Evolutionary conservation across 2,888 invertebrate species (phyloP), one percentile per base, ranked within the genome.

Genomic region (Synanthedon myopaeformis): DNA sequence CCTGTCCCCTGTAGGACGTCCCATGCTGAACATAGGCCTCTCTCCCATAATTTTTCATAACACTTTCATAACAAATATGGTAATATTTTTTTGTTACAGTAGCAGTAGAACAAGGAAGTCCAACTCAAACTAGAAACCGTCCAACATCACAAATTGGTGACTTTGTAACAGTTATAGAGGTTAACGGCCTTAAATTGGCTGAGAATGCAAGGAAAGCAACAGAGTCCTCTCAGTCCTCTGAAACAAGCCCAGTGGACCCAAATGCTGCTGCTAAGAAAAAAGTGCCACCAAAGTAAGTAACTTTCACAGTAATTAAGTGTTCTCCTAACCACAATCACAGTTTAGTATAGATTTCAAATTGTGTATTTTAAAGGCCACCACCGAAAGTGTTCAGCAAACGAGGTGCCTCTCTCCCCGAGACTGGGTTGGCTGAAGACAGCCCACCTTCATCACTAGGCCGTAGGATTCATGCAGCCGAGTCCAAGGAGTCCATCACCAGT

Each of bases 101-200:
- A 81, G 78, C 71, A 64, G 65, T 74, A 77, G 85, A 83, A 65
- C 67, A 77, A 74, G 69, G 73, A 71, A 81, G 82, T 80, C 79
- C 79, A 73, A 78, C 68, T 56, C 76, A 74, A 76, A 66, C 71
- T 64, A 83, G 83, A 76, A 83, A 78, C 84, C 87, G 86, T 81
- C 88, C 88, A 74, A 74, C 79, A 57, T 88, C 88, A 70, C 87
- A 88, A 82, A 74, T 79, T 60, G 88, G 80, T 73, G 88, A 94
- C 80, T 96, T 95, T 83, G 92, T 96, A 61, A 96, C 95, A 57
- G 95, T 96, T 61, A 96, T 96, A 67, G 94, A 95, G 90, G 95
- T 96, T 45, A 95, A 95, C 79, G 95, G 95, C 75, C 85, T 91
- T 67, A 92, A 92, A 72, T 83, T 88, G 63, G 88, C 87, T 55